These are phyloP conservation scores for Balaeniceps rex DNA, from an alignment of 2,113 vertebrate genomes.

Conservation along the genomic window DNA sequence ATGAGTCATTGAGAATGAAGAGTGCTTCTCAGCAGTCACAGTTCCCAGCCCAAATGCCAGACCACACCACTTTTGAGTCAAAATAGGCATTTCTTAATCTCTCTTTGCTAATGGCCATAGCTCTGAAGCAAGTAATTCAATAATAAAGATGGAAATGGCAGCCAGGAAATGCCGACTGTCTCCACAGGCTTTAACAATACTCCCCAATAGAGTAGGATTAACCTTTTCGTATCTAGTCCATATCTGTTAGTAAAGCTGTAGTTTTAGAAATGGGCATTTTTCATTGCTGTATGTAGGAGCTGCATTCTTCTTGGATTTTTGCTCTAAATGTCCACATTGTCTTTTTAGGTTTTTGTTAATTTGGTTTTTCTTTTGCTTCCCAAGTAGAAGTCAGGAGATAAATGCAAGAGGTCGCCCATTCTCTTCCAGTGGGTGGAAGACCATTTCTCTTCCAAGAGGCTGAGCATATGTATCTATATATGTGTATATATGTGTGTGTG, in stretches of 20 bases:
- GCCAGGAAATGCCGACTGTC: neutral
- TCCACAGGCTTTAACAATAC: neutral
- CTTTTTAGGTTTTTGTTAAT: neutral
- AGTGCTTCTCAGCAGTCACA: neutral
- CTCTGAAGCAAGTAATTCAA: neutral
- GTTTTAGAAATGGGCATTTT: neutral
- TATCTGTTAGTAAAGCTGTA: neutral
- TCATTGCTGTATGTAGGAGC: neutral
- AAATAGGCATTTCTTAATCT: neutral
- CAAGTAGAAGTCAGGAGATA: neutral
- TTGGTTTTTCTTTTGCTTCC: neutral
- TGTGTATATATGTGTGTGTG: accelerated
- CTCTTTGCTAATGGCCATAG: neutral
- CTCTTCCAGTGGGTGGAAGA: neutral
- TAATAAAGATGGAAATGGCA: constrained; percentile 1
- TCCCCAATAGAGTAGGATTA: neutral
- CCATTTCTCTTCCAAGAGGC: neutral
- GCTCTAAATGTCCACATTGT: neutral
- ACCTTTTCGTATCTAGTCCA: neutral
- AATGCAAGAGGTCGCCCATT: neutral
- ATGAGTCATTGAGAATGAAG: neutral
- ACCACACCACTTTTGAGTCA: neutral
- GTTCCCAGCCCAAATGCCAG: neutral
- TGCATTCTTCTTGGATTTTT: neutral
- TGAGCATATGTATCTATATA: neutral